Evolutionary conservation across 2,888 invertebrate species (phyloP).

Genomic region (Oscheius onirici): DNA sequence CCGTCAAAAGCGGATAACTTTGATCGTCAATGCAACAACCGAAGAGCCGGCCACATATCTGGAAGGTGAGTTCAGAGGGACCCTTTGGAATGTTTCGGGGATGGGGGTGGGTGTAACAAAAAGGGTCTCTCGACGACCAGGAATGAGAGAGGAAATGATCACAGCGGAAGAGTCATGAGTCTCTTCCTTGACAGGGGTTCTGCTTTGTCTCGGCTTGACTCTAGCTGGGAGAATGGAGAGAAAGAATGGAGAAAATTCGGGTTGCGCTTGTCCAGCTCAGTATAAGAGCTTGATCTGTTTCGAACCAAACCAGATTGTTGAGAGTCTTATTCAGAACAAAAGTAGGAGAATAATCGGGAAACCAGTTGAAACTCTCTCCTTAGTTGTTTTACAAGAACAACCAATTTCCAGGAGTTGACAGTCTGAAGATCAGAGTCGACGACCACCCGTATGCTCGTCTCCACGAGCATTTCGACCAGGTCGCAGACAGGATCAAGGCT

Average conservation of each 20-base stretch:
- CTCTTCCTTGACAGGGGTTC: no score
- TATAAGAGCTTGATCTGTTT: no score
- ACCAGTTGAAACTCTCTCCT: no score
- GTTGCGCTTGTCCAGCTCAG: no score
- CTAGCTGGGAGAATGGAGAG: no score
- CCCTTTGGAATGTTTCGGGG: not conserved
- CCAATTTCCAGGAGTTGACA: conserved; percentile 73
- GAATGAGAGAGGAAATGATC: not conserved
- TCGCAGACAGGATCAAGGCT: conserved; percentile 69
- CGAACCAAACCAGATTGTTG: no score
- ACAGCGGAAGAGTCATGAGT: not conserved
- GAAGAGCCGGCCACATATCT: conserved; percentile 79
- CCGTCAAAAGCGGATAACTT: conserved; percentile 79
- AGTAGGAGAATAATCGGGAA: no score
- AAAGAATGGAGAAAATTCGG: no score
- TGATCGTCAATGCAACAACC: conserved; percentile 84
- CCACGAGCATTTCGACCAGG: conserved; percentile 80
- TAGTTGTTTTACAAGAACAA: not conserved
- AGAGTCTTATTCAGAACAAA: no score
- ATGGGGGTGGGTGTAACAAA: not conserved
- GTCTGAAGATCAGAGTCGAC: conserved; percentile 80
- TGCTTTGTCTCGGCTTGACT: no score
- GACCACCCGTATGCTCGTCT: conserved; percentile 83
- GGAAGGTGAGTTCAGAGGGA: conserved; percentile 59
- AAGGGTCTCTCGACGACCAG: not conserved